These are phyloP conservation scores for Drosophila pallidifrons DNA, from an alignment of 1,140 invertebrate species.

Conservation along the genomic window DNA sequence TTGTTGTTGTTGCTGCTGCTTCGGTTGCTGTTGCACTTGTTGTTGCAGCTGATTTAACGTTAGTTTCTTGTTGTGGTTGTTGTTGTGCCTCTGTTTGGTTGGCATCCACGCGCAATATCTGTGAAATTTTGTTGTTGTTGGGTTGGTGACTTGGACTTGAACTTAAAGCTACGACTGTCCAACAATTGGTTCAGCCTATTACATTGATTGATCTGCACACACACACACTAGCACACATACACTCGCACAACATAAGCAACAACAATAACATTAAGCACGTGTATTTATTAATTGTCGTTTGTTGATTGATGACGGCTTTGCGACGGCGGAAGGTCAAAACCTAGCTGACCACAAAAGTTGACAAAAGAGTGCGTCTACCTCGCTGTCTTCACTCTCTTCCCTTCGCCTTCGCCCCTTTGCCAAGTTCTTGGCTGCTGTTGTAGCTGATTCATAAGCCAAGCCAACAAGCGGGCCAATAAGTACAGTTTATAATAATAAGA, in stretches of 20 bases:
- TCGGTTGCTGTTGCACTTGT: slow-evolving; percentile 49
- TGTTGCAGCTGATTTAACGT: slow-evolving; percentile 52
- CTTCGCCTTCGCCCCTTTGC: neutral
- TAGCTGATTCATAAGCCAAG: slow-evolving; percentile 59
- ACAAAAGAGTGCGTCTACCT: slow-evolving; percentile 46
- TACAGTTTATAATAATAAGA: slow-evolving; percentile 68
- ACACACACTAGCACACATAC: slow-evolving; percentile 6
- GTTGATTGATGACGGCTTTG: slow-evolving; percentile 62
- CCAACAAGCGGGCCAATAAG: slow-evolving; percentile 40
- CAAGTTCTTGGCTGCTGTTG: slow-evolving; percentile 48
- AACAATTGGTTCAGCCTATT: slow-evolving; percentile 45
- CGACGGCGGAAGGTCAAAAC: slow-evolving; percentile 62
- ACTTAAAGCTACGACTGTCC: slow-evolving; percentile 24
- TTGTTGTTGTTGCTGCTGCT: slow-evolving; percentile 60
- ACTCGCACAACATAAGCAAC: slow-evolving; percentile 2
- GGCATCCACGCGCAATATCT: slow-evolving; percentile 79
- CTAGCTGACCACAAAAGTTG: slow-evolving; percentile 24
- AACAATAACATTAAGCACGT: slow-evolving; percentile 28
- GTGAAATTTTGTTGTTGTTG: slow-evolving; percentile 55
- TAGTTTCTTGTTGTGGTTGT: slow-evolving; percentile 23
- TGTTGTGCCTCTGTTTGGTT: slow-evolving; percentile 44
- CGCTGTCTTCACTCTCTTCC: neutral
- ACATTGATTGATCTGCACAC: slow-evolving; percentile 33
- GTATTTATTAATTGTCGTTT: slow-evolving; percentile 41
- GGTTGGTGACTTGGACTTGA: slow-evolving; percentile 13